Conservation (phyloP, 1,140 invertebrate species). For the Matsumurasca onukii region DNA sequence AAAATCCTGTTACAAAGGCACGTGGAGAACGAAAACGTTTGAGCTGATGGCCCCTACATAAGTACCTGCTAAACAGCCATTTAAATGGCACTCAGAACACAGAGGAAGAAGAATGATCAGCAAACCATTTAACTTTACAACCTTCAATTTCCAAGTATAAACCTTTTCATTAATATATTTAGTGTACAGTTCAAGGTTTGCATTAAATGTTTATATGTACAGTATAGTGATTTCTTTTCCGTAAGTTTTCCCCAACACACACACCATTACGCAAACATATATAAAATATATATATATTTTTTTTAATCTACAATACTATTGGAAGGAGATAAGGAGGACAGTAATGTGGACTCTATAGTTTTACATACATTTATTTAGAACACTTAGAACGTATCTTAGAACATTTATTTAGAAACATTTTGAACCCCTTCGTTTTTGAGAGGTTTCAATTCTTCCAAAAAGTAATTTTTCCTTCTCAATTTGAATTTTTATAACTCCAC, state of each 20-base stretch:
- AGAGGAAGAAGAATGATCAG: no score
- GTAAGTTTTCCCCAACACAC: not conserved
- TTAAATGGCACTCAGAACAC: no score
- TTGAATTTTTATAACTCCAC: not conserved
- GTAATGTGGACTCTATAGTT: not conserved
- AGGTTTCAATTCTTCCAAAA: not conserved
- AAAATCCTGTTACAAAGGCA: not conserved
- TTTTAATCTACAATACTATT: not conserved
- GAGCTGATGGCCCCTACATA: not conserved
- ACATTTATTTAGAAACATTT: not conserved
- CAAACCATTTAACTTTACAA: not conserved
- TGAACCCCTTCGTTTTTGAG: not conserved
- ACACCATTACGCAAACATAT: not conserved
- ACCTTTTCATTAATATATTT: not conserved
- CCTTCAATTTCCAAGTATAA: not conserved
- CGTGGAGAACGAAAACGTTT: constrained; percentile 4
- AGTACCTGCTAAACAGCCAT: no score
- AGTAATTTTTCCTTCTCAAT: not conserved
- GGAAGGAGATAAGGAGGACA: not conserved
- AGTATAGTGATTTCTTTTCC: not conserved
- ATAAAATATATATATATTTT: not conserved
- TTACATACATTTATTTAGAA: not conserved
- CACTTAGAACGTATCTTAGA: not conserved
- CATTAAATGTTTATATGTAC: not conserved
- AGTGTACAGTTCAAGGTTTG: not conserved